Evolutionary conservation across 1,140 invertebrate genomes (phyloP), one percentile per base, ranked within the genome.

Genomic region (Tetragonula clypearis): DNA sequence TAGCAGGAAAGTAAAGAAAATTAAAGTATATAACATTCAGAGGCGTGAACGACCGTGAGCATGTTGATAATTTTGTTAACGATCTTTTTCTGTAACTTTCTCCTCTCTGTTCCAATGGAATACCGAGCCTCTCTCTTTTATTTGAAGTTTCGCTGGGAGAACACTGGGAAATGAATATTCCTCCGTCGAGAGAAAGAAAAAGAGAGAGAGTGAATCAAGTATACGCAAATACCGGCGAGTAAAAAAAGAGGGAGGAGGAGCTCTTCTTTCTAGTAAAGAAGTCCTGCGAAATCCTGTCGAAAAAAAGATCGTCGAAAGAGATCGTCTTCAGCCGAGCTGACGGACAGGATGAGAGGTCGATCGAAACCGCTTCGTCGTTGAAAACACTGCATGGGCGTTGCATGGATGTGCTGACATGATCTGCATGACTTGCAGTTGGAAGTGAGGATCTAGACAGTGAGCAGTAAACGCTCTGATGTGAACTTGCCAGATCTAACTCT

Each of bases 401-500:
- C n/a, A 55, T 26, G 71, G 71, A 2, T 8, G 41, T 49, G 53
- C 53, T 35, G 58, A n/a, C n/a, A n/a, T 56, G 72, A 26, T 87
- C 82, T 78, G 84, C 86, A 81, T 73, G 68, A 88, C 77, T 78
- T 79, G 87, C 72, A 88, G 96, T 96, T 97, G 96, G 96, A 97
- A 96, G 96, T 96, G 95, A 95, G 92, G 96, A 96, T 97, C 96
- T 96, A 94, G 95, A 95, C 96, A 97, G 93, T 93, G 91, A 91
- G 89, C 80, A 75, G 85, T 79, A 71, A 49, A 69, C 75, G 84
- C 84, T 91, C 90, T 84, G 80, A 88, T 84, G 80, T 87, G 75
- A 86, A 92, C 88, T 88, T 97, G 96, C 96, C 96, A 97, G 96
- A 97, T 97, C 96, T 97, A 97, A 96, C 96, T 97, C 96, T 97